These are phyloP conservation scores for Squalus acanthias DNA, from an alignment of 2,797 vertebrate species.

Conservation along the genomic window DNA sequence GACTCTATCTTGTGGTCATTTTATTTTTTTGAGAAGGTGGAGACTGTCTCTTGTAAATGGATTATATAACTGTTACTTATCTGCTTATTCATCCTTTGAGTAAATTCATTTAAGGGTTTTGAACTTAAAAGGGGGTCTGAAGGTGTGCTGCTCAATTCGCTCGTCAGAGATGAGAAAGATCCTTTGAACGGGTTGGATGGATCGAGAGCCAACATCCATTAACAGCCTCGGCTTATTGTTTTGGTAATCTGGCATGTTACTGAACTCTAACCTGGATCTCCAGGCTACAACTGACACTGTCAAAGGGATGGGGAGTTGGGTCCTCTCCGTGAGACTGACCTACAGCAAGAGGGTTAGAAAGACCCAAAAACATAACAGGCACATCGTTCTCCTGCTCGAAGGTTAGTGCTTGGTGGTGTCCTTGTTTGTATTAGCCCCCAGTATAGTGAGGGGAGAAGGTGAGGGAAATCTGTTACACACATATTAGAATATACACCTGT, in stretches of 20 bases:
- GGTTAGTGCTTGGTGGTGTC: not conserved
- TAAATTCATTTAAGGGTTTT: not conserved
- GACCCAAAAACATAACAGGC: no score
- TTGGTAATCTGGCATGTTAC: not conserved
- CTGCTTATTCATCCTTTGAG: not conserved
- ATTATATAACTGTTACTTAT: not conserved
- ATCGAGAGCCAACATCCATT: not conserved
- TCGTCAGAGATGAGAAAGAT: not conserved
- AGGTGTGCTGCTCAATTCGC: not conserved
- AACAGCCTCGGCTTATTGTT: not conserved
- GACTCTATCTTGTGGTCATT: not conserved
- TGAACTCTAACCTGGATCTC: not conserved
- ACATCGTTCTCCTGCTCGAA: not conserved
- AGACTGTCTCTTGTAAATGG: not conserved
- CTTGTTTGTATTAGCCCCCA: not conserved
- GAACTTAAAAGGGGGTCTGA: not conserved
- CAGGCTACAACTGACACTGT: no score
- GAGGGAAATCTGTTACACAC: not conserved
- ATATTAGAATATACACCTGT: not conserved
- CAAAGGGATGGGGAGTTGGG: no score
- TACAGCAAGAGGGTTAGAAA: no score
- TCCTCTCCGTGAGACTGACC: no score
- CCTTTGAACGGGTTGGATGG: not conserved
- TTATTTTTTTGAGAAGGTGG: not conserved
- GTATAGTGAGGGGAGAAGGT: not conserved